Conservation (phyloP, 1,140 invertebrate genomes). For the Nilaparvata lugens region DNA sequence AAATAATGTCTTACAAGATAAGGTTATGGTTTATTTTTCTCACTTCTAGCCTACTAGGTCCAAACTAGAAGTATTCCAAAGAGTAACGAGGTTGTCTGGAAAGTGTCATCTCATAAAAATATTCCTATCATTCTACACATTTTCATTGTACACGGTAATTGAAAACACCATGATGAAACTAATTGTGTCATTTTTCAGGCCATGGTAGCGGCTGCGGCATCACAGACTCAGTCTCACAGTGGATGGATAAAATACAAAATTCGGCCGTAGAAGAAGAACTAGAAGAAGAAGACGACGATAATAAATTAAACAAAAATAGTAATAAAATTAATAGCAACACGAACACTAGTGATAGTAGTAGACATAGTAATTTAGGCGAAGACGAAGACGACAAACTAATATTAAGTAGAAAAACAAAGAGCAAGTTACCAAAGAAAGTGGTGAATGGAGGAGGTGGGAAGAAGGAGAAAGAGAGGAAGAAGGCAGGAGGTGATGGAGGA, state of each 20-base stretch:
- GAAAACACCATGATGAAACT: no score
- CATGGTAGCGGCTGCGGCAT: constrained; percentile 78
- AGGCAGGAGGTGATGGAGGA: neutral
- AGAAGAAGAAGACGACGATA: constrained; percentile 11
- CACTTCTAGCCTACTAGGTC: no score
- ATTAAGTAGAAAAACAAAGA: constrained; percentile 10
- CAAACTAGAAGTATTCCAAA: no score
- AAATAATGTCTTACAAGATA: no score
- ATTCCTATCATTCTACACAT: no score
- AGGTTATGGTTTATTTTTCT: no score
- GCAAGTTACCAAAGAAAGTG: constrained; percentile 5
- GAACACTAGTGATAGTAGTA: neutral
- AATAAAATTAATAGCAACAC: no score
- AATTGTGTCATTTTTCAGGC: no score
- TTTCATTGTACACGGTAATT: no score
- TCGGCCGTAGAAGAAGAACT: constrained; percentile 59
- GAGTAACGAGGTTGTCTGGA: no score
- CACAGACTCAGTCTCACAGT: constrained; percentile 72
- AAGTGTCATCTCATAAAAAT: no score
- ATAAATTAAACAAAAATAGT: neutral
- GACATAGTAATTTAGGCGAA: neutral
- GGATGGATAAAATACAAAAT: constrained; percentile 89
- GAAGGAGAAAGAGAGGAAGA: neutral
- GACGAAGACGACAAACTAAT: constrained; percentile 27
- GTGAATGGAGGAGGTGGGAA: neutral